Evolutionary conservation across 1,140 invertebrate species (phyloP).

Genomic region (Brachionus manjavacas): DNA sequence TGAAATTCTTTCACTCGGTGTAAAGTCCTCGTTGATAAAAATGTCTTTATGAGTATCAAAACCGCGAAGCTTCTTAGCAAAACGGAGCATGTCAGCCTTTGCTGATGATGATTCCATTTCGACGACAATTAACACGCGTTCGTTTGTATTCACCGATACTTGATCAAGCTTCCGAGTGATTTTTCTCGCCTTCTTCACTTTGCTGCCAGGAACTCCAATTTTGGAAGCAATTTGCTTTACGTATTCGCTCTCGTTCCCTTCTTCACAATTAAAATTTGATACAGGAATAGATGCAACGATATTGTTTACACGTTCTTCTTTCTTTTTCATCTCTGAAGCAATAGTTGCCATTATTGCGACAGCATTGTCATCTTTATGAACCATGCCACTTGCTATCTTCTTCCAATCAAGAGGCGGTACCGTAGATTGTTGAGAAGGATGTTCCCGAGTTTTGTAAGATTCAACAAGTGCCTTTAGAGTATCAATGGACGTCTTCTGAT

Average conservation of each 20-base stretch:
- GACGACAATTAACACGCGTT: neutral
- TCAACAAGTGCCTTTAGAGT: neutral
- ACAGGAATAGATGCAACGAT: neutral
- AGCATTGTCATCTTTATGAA: neutral
- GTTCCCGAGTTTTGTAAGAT: neutral
- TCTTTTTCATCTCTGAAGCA: neutral
- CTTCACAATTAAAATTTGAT: neutral
- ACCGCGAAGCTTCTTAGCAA: neutral
- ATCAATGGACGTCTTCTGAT: neutral
- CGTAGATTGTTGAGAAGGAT: neutral
- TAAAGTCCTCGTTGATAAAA: neutral
- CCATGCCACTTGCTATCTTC: neutral
- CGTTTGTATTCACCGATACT: neutral
- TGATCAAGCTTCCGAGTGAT: neutral
- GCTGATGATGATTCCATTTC: neutral
- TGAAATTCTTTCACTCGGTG: neutral
- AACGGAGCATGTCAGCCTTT: neutral
- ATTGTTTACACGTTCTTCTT: neutral
- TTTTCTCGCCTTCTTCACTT: neutral
- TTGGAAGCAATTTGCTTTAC: neutral
- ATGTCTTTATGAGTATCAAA: neutral
- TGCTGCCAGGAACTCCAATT: neutral
- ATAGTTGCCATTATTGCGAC: neutral
- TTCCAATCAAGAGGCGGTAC: neutral
- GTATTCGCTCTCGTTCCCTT: neutral